Evolutionary conservation across 2,888 invertebrate species (phyloP).

Genomic region (Chelonus formosanus): DNA sequence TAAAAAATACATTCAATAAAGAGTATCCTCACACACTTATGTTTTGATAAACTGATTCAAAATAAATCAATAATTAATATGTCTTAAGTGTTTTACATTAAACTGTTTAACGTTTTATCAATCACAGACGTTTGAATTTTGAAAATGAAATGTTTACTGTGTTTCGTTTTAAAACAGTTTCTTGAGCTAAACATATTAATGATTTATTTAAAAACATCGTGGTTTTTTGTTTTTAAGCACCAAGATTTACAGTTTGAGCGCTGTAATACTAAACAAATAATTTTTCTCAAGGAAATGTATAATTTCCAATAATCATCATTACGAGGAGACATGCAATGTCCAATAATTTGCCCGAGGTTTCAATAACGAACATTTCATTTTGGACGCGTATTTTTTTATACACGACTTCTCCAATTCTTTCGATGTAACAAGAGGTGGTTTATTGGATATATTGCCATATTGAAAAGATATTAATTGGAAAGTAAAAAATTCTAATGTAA

Average conservation of each 20-base stretch:
- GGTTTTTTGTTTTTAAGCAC: too few species aligned
- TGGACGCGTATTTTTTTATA: conserved; percentile 14
- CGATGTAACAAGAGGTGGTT: conserved; percentile 9
- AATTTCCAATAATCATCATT: conserved; percentile 31
- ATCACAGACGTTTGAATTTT: too few species aligned
- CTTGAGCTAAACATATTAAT: too few species aligned
- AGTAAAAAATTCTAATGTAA: conserved; percentile 1
- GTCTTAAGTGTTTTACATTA: too few species aligned
- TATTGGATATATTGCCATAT: conserved; percentile 1
- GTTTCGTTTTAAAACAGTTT: too few species aligned
- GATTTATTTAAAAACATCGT: too few species aligned
- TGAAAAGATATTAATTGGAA: conserved; percentile 12
- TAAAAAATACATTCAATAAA: conserved; percentile 6
- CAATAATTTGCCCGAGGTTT: conserved; percentile 6
- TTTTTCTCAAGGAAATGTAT: conserved; percentile 27
- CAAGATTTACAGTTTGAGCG: too few species aligned
- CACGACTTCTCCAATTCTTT: neutral
- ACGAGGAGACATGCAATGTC: neutral
- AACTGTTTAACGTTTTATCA: too few species aligned
- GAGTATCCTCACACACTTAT: conserved; percentile 21
- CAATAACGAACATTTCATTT: conserved; percentile 19
- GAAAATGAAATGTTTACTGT: too few species aligned
- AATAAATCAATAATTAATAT: too few species aligned
- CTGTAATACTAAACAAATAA: conserved; percentile 23
- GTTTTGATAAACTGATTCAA: too few species aligned